These are phyloP conservation scores for Phacellophora camtschatica DNA, from an alignment of 30 jellyfish, hydroid and myxozoan genomes.

Conservation along the genomic window DNA sequence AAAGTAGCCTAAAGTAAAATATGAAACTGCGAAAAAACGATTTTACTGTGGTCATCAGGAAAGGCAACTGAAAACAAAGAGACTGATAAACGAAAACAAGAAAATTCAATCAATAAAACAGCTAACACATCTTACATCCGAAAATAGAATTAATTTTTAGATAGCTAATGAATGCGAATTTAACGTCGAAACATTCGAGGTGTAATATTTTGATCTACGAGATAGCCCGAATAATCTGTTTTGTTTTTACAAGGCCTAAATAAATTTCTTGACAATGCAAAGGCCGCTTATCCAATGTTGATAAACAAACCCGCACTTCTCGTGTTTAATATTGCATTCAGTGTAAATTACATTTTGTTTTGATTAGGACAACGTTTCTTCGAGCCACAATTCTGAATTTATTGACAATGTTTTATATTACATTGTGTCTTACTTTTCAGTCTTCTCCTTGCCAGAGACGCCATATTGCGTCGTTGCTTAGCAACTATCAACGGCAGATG, in stretches of 20 bases:
- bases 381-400: neutral
- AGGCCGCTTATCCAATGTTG: slow-evolving; percentile 18
- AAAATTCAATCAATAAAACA: too few relatives aligned
- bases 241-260: slow-evolving; percentile 23
- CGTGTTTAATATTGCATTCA: neutral
- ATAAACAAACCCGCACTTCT: neutral
- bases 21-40: too few relatives aligned
- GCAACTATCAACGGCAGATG: slow-evolving; percentile 51
- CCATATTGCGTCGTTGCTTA: slow-evolving; percentile 30
- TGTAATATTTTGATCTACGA: too few relatives aligned
- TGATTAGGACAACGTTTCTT: neutral
- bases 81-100: too few relatives aligned
- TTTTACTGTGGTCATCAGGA: too few relatives aligned
- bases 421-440: slow-evolving; percentile 24
- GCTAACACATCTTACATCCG: too few relatives aligned
- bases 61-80: too few relatives aligned
- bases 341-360: slow-evolving; percentile 22
- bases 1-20: too few relatives aligned
- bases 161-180: too few relatives aligned
- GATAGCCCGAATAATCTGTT: neutral
- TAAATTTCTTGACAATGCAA: neutral
- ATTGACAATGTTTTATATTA: slow-evolving; percentile 1
- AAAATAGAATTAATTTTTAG: too few relatives aligned
- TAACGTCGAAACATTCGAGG: too few relatives aligned
- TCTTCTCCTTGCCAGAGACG: slow-evolving; percentile 9